phyloP scores from a whole-genome alignment of 2,888 invertebrate genomes.

The Asteroscopus sphinx region DNA sequence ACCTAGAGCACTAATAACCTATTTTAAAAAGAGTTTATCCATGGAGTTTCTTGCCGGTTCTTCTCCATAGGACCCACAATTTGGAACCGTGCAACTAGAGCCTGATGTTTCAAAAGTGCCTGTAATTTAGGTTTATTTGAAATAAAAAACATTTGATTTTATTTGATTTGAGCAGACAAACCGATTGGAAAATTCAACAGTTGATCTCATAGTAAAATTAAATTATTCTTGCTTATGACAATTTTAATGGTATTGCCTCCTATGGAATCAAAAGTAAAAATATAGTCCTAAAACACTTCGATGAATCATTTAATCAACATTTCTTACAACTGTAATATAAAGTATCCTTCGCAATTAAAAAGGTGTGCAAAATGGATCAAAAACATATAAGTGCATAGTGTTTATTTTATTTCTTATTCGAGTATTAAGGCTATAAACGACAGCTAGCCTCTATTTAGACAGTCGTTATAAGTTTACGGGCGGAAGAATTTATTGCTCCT shows the following conservation, averaged over 20 bases:
- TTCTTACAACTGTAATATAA: constrained; percentile 15
- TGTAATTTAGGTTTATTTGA: too few relatives aligned
- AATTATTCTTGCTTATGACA: background rate
- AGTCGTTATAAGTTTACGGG: constrained; percentile 86
- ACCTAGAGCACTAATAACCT: too few relatives aligned
- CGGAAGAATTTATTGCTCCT: constrained; percentile 83
- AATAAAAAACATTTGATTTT: too few relatives aligned
- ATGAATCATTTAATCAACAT: constrained; percentile 22
- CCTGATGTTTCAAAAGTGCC: too few relatives aligned
- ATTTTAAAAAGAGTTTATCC: too few relatives aligned
- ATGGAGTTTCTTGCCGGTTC: too few relatives aligned
- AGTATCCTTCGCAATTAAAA: constrained; percentile 49
- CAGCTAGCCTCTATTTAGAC: constrained; percentile 87
- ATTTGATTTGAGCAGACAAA: background rate
- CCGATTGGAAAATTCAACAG: constrained; percentile 1
- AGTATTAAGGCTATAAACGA: constrained; percentile 81
- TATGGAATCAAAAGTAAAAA: background rate
- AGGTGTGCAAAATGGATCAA: constrained; percentile 67
- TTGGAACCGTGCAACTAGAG: too few relatives aligned
- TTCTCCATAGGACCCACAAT: too few relatives aligned
- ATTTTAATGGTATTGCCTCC: constrained; percentile 15
- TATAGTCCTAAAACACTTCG: constrained; percentile 1
- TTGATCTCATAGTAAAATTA: background rate
- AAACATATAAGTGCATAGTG: constrained; percentile 66
- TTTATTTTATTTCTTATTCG: constrained; percentile 72